phyloP scores from a whole-genome alignment of 2,113 vertebrate genomes.

The Rhinopomastus cyanomelas region DNA sequence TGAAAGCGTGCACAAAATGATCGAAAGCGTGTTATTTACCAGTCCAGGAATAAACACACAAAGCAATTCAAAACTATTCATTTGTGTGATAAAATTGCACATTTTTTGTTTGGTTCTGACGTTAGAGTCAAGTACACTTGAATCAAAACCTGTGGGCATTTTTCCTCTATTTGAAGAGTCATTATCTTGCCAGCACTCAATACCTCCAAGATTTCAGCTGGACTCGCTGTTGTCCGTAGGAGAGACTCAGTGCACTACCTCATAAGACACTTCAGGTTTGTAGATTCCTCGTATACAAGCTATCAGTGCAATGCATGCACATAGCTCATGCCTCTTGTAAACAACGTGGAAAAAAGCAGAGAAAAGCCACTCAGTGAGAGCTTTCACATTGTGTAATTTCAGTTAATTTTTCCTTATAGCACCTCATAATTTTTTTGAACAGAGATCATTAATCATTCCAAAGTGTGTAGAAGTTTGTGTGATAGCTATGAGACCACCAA shows the following conservation, averaged over 20 bases:
- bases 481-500: constrained; percentile 67
- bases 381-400: constrained; percentile 61
- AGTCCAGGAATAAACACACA: no score
- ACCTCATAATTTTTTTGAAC: constrained; percentile 69
- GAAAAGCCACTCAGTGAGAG: background rate
- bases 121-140: background rate
- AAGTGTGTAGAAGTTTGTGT: constrained; percentile 48
- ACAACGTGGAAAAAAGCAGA: background rate
- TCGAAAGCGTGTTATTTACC: no score
- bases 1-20: no score
- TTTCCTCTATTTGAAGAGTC: background rate
- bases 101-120: background rate
- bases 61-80: background rate
- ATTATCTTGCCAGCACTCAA: background rate
- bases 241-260: background rate
- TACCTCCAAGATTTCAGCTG: background rate
- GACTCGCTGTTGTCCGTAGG: background rate
- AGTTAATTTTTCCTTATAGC: constrained; percentile 59
- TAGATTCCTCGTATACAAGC: background rate
- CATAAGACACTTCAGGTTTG: background rate
- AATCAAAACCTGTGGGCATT: background rate
- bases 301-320: background rate
- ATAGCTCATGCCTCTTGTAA: background rate
- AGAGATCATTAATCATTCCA: constrained; percentile 67
- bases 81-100: background rate